Evolutionary conservation across 2,797 vertebrate species (phyloP).

Genomic region (Enteromius argenteus): DNA sequence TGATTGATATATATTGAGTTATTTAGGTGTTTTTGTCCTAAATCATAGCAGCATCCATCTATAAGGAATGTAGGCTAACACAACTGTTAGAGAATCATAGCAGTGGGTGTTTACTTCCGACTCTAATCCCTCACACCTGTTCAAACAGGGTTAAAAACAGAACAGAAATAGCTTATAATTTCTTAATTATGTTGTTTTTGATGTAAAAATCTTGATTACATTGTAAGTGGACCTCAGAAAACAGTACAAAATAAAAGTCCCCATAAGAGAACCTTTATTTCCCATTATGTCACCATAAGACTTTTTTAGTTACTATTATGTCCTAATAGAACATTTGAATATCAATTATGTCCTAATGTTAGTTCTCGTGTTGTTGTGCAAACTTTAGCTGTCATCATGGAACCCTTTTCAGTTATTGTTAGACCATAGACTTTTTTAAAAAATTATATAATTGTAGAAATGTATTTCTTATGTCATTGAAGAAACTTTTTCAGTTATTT

Average conservation of each 20-base stretch:
- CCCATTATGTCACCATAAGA: neutral
- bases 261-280: neutral
- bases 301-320: neutral
- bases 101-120: neutral
- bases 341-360: no score
- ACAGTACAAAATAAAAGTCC: no score
- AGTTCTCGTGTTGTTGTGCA: neutral
- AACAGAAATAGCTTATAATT: no score
- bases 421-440: neutral
- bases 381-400: neutral
- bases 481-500: neutral
- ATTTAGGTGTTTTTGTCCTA: no score
- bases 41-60: neutral
- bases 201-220: no score
- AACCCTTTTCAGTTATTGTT: neutral
- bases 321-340: no score
- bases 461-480: neutral
- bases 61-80: neutral
- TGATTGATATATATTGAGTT: no score
- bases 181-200: no score
- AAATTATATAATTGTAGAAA: neutral
- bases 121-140: neutral
- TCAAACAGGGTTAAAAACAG: no score
- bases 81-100: neutral
- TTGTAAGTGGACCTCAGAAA: no score